Conservation (phyloP, 2,113 vertebrate species). For the Eira barbara region DNA sequence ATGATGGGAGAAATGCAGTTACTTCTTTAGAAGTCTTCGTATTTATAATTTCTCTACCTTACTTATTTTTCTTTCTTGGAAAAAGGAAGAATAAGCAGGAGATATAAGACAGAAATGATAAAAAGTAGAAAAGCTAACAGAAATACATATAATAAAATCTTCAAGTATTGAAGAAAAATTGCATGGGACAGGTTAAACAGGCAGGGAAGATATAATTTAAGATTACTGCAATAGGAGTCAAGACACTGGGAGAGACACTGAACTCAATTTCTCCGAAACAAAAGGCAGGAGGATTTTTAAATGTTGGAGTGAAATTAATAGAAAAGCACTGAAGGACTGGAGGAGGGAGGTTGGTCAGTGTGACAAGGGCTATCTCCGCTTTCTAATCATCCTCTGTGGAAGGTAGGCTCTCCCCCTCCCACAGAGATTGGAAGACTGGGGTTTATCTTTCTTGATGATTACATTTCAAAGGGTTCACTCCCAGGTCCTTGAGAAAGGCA, state of each 20-base stretch:
- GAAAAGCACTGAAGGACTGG: not conserved
- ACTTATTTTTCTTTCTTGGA: not conserved
- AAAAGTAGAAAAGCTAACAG: not conserved
- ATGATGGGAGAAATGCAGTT: not conserved
- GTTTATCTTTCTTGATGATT: not conserved
- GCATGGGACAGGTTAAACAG: not conserved
- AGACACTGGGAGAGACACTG: not conserved
- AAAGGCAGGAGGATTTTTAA: not conserved
- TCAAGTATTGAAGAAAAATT: not conserved
- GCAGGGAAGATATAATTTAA: not conserved
- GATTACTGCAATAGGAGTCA: not conserved
- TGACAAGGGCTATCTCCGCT: not conserved
- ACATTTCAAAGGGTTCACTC: not conserved
- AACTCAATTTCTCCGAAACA: not conserved
- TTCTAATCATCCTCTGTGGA: not conserved
- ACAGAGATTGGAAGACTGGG: not conserved
- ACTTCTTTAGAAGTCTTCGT: not conserved
- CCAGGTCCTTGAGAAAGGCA: not conserved
- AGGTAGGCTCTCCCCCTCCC: not conserved
- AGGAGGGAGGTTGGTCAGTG: not conserved
- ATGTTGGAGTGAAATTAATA: not conserved
- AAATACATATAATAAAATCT: not conserved
- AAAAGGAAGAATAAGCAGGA: not conserved
- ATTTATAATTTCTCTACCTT: not conserved
- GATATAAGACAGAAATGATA: not conserved